A percentile compares a stretch with the other conserved stretches of the same genome.
phyloP scores from a whole-genome alignment of 1,140 invertebrate genomes.

The Achatina immaculata region DNA sequence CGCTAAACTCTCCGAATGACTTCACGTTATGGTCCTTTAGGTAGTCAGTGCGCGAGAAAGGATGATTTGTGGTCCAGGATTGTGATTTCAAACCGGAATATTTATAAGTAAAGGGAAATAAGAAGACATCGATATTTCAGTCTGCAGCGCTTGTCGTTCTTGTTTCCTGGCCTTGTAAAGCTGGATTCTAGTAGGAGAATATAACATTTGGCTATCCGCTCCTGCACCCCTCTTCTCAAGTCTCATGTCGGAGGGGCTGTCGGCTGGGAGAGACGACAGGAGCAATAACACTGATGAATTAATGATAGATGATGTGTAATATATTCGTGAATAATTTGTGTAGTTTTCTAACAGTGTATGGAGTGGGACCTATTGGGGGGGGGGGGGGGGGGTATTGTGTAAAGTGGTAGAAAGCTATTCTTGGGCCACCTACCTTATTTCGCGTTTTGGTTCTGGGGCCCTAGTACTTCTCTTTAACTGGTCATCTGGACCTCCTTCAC shows the following conservation, averaged over 20 bases:
- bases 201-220: not conserved
- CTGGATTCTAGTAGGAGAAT: not conserved
- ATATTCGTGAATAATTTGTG: too few species aligned
- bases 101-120: not conserved
- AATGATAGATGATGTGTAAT: too few species aligned
- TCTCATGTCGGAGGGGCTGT: not conserved
- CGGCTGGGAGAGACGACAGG: too few species aligned
- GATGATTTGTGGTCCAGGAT: not conserved
- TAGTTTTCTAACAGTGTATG: too few species aligned
- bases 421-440: too few species aligned
- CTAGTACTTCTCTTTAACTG: too few species aligned
- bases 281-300: not conserved
- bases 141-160: not conserved
- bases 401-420: too few species aligned
- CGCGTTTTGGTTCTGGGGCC: too few species aligned
- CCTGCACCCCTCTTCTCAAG: not conserved
- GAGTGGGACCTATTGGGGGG: too few species aligned
- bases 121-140: conserved; percentile 1
- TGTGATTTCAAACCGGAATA: not conserved
- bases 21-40: not conserved
- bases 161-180: not conserved
- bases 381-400: too few species aligned
- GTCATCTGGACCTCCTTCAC: too few species aligned
- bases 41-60: not conserved
- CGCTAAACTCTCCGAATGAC: too few species aligned